Conservation (phyloP, 2,113 vertebrate genomes). For the Brachionichthys hirsutus region DNA sequence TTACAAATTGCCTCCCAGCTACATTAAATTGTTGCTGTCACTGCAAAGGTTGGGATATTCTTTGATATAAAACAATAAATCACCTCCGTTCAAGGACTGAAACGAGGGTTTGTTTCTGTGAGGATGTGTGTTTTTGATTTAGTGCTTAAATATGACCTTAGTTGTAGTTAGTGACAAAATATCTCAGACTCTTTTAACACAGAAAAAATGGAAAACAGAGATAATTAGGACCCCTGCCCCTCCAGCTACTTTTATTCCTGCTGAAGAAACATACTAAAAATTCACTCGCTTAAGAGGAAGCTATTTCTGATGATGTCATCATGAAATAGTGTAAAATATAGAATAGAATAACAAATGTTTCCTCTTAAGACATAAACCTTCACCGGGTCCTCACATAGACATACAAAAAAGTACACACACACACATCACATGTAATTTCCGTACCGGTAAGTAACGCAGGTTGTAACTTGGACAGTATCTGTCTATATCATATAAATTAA, state of each 20-base stretch:
- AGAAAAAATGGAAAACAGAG: background rate
- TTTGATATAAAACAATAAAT: slow-evolving; percentile 31
- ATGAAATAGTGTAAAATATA: background rate
- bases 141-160: background rate
- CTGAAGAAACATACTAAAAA: background rate
- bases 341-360: background rate
- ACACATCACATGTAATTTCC: slow-evolving; percentile 33
- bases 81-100: background rate
- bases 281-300: too few relatives aligned
- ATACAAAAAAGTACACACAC: slow-evolving; percentile 10
- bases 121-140: background rate
- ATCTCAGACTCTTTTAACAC: background rate
- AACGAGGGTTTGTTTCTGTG: background rate
- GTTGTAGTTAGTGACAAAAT: slow-evolving; percentile 6
- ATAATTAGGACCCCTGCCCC: slow-evolving; percentile 12
- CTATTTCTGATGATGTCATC: too few relatives aligned
- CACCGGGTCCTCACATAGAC: background rate
- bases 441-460: too few relatives aligned
- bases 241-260: background rate
- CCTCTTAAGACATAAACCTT: too few relatives aligned
- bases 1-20: slow-evolving; percentile 36
- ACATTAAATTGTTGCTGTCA: slow-evolving; percentile 38
- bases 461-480: too few relatives aligned
- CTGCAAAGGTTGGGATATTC: slow-evolving; percentile 1
- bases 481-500: too few relatives aligned